These are phyloP conservation scores for Hofmannophila pseudospretella DNA, from an alignment of 2,888 invertebrate species.

Conservation along the genomic window DNA sequence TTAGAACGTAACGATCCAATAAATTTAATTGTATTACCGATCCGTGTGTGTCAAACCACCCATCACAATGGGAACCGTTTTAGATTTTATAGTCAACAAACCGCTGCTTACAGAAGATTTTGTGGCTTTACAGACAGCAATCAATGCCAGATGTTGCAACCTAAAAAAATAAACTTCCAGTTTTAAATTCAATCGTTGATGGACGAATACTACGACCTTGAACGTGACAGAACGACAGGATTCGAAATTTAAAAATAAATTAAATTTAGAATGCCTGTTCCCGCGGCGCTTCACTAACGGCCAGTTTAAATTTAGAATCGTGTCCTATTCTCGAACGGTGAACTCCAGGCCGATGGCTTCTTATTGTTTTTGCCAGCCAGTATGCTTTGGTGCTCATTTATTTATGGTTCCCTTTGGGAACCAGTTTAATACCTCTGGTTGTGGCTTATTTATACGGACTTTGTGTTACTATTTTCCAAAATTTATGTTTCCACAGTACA, in stretches of 20 bases:
- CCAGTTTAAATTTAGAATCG: constrained; percentile 40
- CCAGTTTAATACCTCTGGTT: constrained; percentile 14
- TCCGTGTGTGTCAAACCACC: constrained; percentile 31
- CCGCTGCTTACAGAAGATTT: constrained; percentile 26
- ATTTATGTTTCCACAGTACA: constrained; percentile 11
- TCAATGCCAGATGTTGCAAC: constrained; percentile 48
- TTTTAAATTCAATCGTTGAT: constrained; percentile 35
- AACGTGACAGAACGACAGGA: constrained; percentile 67
- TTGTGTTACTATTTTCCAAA: constrained; percentile 10
- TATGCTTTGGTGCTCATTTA: constrained; percentile 14
- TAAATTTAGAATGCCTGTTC: constrained; percentile 59
- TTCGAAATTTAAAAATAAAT: constrained; percentile 62
- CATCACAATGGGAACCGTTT: constrained; percentile 29
- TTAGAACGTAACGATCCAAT: constrained; percentile 21
- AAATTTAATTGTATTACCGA: constrained; percentile 33
- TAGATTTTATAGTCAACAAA: constrained; percentile 39
- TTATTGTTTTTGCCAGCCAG: constrained; percentile 62
- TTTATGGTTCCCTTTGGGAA: constrained; percentile 3
- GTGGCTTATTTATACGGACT: constrained; percentile 12
- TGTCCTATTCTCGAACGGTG: constrained; percentile 69
- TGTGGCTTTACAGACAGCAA: constrained; percentile 27
- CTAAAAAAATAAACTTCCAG: constrained; percentile 23
- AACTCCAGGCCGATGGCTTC: constrained; percentile 68
- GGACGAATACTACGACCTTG: constrained; percentile 56
- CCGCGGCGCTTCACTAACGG: constrained; percentile 68